A percentile compares a stretch with the other conserved stretches of the same genome.
phyloP scores from a whole-genome alignment of 1,140 invertebrate species.

The Nylanderia fulva region DNA sequence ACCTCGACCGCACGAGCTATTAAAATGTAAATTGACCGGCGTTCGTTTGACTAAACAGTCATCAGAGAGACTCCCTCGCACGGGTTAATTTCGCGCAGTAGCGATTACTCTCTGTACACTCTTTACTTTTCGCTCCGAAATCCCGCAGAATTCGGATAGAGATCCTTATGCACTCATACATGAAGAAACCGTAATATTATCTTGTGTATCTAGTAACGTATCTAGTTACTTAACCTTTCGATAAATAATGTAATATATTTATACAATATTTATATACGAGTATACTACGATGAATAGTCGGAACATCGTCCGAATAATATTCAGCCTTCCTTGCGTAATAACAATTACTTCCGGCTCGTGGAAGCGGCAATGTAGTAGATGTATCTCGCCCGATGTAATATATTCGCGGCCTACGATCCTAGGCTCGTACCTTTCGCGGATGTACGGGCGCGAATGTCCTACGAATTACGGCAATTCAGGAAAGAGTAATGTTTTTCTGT shows the following conservation, averaged over 20 bases:
- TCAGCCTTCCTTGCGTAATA: conserved; percentile 27
- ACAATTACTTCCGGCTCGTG: conserved; percentile 35
- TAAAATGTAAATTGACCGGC: conserved; percentile 83
- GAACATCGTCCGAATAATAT: conserved; percentile 32
- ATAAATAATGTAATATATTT: neutral
- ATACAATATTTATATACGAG: neutral
- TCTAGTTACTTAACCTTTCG: conserved; percentile 29
- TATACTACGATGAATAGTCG: neutral
- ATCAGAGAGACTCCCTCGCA: conserved; percentile 65
- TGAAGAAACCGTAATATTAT: conserved; percentile 10
- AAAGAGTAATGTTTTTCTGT: conserved; percentile 74
- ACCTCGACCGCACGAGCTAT: conserved; percentile 71
- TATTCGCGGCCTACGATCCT: conserved; percentile 25
- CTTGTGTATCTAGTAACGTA: neutral
- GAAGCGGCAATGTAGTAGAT: conserved; percentile 17
- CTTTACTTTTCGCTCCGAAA: conserved; percentile 12
- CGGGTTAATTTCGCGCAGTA: conserved; percentile 21
- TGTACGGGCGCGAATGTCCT: conserved; percentile 38
- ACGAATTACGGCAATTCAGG: conserved; percentile 71
- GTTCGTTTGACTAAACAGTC: conserved; percentile 83
- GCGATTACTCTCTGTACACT: conserved; percentile 26
- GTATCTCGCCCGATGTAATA: conserved; percentile 26
- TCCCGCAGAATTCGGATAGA: neutral
- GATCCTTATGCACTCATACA: neutral
- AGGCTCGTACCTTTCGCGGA: conserved; percentile 27